Conservation (phyloP, 2,113 vertebrate species). For the Pseudorectes ferrugineus region DNA sequence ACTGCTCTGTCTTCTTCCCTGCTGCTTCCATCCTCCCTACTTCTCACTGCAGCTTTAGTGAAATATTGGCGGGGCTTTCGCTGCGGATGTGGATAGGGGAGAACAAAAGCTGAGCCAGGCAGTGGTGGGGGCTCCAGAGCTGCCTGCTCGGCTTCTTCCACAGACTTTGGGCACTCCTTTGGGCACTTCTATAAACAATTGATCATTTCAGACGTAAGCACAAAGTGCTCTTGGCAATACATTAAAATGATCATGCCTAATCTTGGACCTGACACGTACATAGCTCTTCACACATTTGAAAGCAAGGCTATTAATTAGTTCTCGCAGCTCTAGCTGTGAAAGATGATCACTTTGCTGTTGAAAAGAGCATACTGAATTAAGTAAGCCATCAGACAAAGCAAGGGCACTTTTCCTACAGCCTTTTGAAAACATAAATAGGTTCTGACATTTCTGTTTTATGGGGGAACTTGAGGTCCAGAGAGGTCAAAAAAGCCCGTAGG, state of each 20-base stretch:
- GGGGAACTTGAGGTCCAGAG: neutral
- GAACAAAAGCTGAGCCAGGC: neutral
- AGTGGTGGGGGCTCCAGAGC: neutral
- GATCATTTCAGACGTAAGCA: neutral
- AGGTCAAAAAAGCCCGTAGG: neutral
- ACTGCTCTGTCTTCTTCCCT: neutral
- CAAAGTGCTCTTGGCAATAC: neutral
- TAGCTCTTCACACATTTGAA: neutral
- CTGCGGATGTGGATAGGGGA: neutral
- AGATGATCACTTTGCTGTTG: neutral
- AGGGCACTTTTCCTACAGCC: neutral
- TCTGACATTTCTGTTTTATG: neutral
- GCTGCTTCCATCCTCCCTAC: neutral
- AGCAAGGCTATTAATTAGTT: neutral
- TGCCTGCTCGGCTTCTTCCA: neutral
- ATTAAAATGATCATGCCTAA: neutral
- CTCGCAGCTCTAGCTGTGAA: neutral
- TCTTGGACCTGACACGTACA: neutral
- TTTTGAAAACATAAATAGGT: neutral
- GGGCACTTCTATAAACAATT: neutral
- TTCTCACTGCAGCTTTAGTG: neutral
- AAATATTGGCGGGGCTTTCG: accelerated
- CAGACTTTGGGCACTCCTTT: neutral
- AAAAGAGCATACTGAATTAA: neutral
- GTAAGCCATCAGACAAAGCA: neutral